Conservation (phyloP, 2,797 vertebrate genomes). For the Sebastes steindachneri region DNA sequence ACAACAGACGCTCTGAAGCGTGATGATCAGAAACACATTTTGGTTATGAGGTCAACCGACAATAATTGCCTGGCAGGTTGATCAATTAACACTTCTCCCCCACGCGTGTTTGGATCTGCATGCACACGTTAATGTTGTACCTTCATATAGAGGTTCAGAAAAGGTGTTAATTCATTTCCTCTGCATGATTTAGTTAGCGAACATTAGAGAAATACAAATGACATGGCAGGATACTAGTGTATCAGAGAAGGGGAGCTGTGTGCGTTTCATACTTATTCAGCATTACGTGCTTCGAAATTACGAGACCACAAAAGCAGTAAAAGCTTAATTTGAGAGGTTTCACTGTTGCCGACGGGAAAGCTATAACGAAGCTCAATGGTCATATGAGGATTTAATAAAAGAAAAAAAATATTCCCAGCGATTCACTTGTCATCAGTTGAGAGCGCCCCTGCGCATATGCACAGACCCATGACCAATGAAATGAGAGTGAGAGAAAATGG, state of each 20-base stretch:
- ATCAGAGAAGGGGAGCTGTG: slow-evolving; percentile 40
- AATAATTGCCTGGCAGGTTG: slow-evolving; percentile 77
- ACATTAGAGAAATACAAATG: slow-evolving; percentile 58
- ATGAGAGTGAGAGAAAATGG: slow-evolving; percentile 66
- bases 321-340: slow-evolving; percentile 70
- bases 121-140: slow-evolving; percentile 65
- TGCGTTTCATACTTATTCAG: slow-evolving; percentile 58
- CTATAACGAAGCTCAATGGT: slow-evolving; percentile 46
- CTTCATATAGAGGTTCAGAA: slow-evolving; percentile 25
- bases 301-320: slow-evolving; percentile 59
- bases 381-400: slow-evolving; percentile 65
- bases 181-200: slow-evolving; percentile 13
- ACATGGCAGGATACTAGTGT: slow-evolving; percentile 35
- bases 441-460: slow-evolving; percentile 45
- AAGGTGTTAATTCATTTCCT: slow-evolving; percentile 68
- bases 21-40: slow-evolving; percentile 78
- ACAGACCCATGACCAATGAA: slow-evolving; percentile 72
- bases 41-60: slow-evolving; percentile 76
- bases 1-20: slow-evolving; percentile 70
- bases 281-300: slow-evolving; percentile 59
- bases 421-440: slow-evolving; percentile 67
- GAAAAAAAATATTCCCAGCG: slow-evolving; percentile 47
- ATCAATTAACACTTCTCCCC: slow-evolving; percentile 74
- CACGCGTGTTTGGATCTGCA: slow-evolving; percentile 63
- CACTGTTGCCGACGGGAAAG: slow-evolving; percentile 41